Evolutionary conservation across 2,888 invertebrate genomes (phyloP).

Genomic region (Morpho achilles): DNA sequence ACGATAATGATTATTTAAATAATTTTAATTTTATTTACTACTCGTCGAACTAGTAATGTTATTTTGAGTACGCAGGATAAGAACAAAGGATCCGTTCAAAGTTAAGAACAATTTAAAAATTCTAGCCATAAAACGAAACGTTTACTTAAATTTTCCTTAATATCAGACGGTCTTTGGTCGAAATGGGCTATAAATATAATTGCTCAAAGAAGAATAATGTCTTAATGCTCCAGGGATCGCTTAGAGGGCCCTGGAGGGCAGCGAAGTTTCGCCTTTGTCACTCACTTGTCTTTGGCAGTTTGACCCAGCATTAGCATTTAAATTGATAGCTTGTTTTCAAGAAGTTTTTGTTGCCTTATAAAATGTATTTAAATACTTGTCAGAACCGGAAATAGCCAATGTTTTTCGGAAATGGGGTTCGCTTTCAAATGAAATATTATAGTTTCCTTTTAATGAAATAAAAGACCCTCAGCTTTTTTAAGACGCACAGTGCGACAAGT

Average conservation of each 20-base stretch:
- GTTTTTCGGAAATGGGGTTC: too few relatives aligned
- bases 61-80: too few relatives aligned
- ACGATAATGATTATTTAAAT: too few relatives aligned
- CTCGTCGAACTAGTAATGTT: too few relatives aligned
- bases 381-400: too few relatives aligned
- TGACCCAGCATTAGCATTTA: constrained; percentile 58
- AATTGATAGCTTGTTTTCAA: constrained; percentile 51
- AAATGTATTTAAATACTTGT: constrained; percentile 15
- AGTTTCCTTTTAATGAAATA: too few relatives aligned
- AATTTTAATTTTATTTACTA: too few relatives aligned
- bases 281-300: constrained; percentile 57
- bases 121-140: not conserved
- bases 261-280: constrained; percentile 56
- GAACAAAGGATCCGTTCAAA: too few relatives aligned
- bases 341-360: constrained; percentile 28
- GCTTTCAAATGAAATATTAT: too few relatives aligned
- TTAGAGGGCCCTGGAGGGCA: constrained; percentile 44
- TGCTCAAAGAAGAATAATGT: constrained; percentile 32
- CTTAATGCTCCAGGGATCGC: constrained; percentile 54
- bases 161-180: not conserved
- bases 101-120: too few relatives aligned
- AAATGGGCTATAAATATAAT: constrained; percentile 11
- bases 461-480: too few relatives aligned
- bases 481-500: too few relatives aligned
- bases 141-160: constrained; percentile 1